Base-by-base conservation (phyloP, 2,797 vertebrate genomes). In the Crocodylus rhombifer region DNA sequence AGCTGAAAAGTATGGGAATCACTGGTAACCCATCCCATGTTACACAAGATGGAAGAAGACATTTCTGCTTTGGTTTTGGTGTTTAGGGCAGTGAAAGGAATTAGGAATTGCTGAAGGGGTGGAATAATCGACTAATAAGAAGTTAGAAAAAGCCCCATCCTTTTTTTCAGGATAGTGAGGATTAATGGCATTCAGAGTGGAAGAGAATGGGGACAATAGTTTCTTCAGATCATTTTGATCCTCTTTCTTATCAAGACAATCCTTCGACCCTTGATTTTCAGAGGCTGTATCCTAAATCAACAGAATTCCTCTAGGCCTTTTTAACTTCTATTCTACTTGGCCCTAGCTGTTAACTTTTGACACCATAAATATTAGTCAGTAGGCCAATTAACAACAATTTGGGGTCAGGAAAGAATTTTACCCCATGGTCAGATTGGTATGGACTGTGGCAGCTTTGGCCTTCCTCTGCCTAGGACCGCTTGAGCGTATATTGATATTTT, bases 61-160 rank as follows among this genome's bases (percentile, higher is more conserved):
- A 5, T 4, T 56, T 93, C 12, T 76, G 15, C 64, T 89, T 92
- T 76, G 67, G 67, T 77, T 61, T 36, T 0, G 4, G 1, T 3
- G 25, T 26, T 80, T 5, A 71, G 90, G 84, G 85, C 67, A 73
- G n/a, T n/a, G 10, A 51, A 82, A 77, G 25, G 13, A 89, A 57
- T 6, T 60, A 6, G 84, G 81, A 87, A 3, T 4, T 1, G 3
- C 17, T 11, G 11, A 91, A 87, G 6, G 10, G 9, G 4, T 3
- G 86, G 23, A 2, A 13, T 79, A 63, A 76, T 5, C 20, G 76
- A 9, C 16, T 11, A 26, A 1, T 1, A 42, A 67, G 14, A 12
- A 4, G 67, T 13, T 80, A 85, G 63, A 23, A 26, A 0, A 0
- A 0, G 21, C 4, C 1, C 7, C n/a, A 74, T 86, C 4, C 1